Conservation (phyloP, 2,888 invertebrate genomes). For the Cephus nigrinus region DNA sequence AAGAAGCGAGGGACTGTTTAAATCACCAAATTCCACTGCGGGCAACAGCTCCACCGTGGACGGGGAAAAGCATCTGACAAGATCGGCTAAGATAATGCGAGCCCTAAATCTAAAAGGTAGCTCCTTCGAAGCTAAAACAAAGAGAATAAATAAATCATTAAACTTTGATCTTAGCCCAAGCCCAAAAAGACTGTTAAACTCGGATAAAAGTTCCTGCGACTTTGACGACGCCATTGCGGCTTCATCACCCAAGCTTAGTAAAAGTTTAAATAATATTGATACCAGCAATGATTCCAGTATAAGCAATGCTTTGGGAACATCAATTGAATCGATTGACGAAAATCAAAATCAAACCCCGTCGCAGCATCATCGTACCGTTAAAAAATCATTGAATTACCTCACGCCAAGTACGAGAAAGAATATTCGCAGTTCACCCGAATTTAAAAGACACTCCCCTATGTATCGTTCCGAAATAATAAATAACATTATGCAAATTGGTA, state of each 20-base stretch:
- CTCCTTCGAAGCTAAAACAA: constrained; percentile 36
- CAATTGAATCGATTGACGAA: constrained; percentile 54
- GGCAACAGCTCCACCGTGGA: constrained; percentile 31
- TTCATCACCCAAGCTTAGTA: constrained; percentile 35
- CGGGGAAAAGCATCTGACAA: constrained; percentile 40
- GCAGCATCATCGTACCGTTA: constrained; percentile 39
- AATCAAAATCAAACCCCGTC: constrained; percentile 59
- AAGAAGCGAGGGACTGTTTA: constrained; percentile 32
- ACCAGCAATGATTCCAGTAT: constrained; percentile 43
- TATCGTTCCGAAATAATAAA: constrained; percentile 41
- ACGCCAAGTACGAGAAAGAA: constrained; percentile 32
- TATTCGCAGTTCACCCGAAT: constrained; percentile 23
- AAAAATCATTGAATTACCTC: constrained; percentile 42
- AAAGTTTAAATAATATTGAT: constrained; percentile 40
- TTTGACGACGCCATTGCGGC: neutral
- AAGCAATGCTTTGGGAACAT: constrained; percentile 38
- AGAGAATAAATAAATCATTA: constrained; percentile 51
- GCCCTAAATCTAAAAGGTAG: constrained; percentile 48
- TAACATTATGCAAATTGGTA: constrained; percentile 33
- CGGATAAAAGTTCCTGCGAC: constrained; percentile 24
- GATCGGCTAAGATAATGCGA: constrained; percentile 57
- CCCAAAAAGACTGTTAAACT: constrained; percentile 37
- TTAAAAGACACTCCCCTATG: constrained; percentile 29
- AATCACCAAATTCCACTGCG: constrained; percentile 40
- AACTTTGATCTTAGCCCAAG: constrained; percentile 54